Evolutionary conservation across 2,797 vertebrate species (phyloP), one percentile per base, ranked within the genome.

Genomic region (Telmatherina bonti): DNA sequence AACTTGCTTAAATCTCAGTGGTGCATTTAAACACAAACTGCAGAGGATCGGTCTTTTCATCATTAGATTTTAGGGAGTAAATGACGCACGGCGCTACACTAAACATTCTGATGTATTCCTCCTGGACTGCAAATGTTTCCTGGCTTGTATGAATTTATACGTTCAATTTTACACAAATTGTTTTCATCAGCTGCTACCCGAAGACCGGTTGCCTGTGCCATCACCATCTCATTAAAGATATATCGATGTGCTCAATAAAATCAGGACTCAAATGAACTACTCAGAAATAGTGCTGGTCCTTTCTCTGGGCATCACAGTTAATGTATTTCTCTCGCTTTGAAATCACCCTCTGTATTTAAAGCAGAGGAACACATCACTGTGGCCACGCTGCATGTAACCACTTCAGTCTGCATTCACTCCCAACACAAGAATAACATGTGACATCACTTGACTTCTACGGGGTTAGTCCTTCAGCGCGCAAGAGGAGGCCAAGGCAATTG

Each of bases 361-460:
- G 35, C 30, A 45, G 78, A 81, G 72, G 63, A 85, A 72, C 72
- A 82, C 79, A 82, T 89, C 89, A 90, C 74, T 67, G 79, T 74
- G 70, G 59, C 79, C 63, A 35, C 59, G 36, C 65, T 78, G 84
- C 82, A 86, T 87, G 79, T 77, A 84, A 85, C 82, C 82, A 60
- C 82, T 81, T 70, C 62, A 69, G 78, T 70, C 68, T 79, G 75
- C 73, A 65, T 61, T 83, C 70, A 4, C 85, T 82, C 83, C 84
- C 79, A 84, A 83, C 67, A 88, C 81, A 68, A 81, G 78, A 91
- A 91, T 81, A 91, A 88, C 82, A 89, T 81, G 88, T 90, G 92
- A 92, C 88, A 92, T 92, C 87, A 90, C 76, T 91, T 88, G 38
- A 56, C 63, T 77, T 82, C 76, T 60, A 22, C 72, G 22, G 55